These are phyloP conservation scores for Prionchulus punctatus DNA, from an alignment of 2,888 invertebrate species.

Conservation along the genomic window DNA sequence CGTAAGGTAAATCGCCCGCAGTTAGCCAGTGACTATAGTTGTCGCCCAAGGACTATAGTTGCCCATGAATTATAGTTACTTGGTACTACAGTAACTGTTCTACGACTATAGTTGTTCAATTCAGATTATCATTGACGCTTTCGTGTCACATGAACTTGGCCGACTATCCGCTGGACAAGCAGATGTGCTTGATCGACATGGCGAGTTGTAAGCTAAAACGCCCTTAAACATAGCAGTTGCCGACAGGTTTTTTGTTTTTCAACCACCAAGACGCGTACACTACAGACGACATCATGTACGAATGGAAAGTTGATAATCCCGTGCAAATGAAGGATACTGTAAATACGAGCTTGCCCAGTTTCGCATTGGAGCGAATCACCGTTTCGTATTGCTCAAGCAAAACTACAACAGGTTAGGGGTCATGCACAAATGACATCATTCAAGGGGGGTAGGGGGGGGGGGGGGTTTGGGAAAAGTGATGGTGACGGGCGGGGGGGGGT, in stretches of 20 bases:
- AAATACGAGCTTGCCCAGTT: conserved; percentile 57
- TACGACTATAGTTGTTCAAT: neutral
- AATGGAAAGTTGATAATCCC: conserved; percentile 67
- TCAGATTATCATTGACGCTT: conserved; percentile 17
- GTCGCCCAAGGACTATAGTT: too few relatives aligned
- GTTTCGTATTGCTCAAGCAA: conserved; percentile 92
- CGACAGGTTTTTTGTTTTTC: neutral
- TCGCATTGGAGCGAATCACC: conserved; percentile 79
- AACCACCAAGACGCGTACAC: conserved; percentile 74
- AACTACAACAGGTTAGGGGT: conserved; percentile 79
- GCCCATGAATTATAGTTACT: too few relatives aligned
- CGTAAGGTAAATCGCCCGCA: conserved; percentile 2
- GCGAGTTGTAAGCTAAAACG: conserved; percentile 49
- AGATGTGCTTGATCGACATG: conserved; percentile 81
- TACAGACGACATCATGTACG: conserved; percentile 76
- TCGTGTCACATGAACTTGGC: conserved; percentile 23
- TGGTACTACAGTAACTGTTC: too few relatives aligned
- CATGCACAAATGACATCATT: too few relatives aligned
- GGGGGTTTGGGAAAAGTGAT: too few relatives aligned
- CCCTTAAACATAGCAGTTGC: neutral
- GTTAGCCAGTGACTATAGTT: too few relatives aligned
- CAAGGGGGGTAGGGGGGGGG: too few relatives aligned
- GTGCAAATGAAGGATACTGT: conserved; percentile 59
- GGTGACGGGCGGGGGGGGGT: too few relatives aligned
- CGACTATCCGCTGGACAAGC: conserved; percentile 51